These are phyloP conservation scores for Myiotriccus ornatus DNA, from an alignment of 2,797 vertebrate species.

Conservation along the genomic window DNA sequence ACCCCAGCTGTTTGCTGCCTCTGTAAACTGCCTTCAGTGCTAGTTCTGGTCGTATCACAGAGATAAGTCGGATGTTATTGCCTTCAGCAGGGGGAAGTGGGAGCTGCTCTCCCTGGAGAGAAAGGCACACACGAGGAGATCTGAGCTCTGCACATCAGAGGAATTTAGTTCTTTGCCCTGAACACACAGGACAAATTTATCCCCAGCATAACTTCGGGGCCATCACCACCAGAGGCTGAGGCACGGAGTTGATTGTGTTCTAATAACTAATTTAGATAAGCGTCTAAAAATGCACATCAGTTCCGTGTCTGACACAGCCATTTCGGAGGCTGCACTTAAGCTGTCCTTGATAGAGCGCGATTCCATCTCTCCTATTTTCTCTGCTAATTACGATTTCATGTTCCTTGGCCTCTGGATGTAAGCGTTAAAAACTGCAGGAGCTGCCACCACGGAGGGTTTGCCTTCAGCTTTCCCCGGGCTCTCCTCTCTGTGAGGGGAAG, in stretches of 20 bases:
- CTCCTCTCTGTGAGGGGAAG: not conserved
- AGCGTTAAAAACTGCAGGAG: not conserved
- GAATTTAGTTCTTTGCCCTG: not conserved
- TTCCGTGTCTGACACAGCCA: slow-evolving; percentile 42
- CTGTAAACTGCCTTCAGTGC: not conserved
- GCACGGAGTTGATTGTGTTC: slow-evolving; percentile 11
- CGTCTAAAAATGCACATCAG: slow-evolving; percentile 41
- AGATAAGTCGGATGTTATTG: not conserved
- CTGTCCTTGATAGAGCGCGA: slow-evolving; percentile 30
- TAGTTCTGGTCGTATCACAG: not conserved
- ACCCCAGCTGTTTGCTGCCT: slow-evolving; percentile 6
- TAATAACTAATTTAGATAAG: slow-evolving; percentile 65
- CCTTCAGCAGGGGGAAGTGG: not conserved
- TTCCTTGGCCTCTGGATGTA: not conserved
- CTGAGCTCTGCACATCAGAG: slow-evolving; percentile 11
- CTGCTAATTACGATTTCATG: slow-evolving; percentile 44
- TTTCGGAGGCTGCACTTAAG: not conserved
- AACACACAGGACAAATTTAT: not conserved
- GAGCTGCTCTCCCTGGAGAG: not conserved
- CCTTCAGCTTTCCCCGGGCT: not conserved
- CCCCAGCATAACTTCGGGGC: not conserved
- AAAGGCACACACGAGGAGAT: not conserved
- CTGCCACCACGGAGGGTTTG: not conserved
- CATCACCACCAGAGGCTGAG: not conserved
- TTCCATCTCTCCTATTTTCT: slow-evolving; percentile 62